Percentiles rank a stretch among this genome's conserved stretches.
Conservation (phyloP, 1,140 invertebrate species). For the Temnothorax longispinosus region DNA sequence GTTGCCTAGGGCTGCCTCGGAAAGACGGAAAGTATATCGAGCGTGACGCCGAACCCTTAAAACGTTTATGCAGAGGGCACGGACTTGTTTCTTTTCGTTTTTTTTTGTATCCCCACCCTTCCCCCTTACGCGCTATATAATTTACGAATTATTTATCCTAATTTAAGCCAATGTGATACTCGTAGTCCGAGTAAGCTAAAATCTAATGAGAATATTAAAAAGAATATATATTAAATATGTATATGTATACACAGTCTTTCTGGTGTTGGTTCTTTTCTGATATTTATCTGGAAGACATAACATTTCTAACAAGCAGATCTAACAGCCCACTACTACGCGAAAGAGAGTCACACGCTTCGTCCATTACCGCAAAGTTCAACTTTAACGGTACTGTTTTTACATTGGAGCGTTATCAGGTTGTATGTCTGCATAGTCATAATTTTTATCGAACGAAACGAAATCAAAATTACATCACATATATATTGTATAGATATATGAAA, state of each 20-base stretch:
- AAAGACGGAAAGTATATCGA: conserved; percentile 59
- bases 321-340: conserved; percentile 74
- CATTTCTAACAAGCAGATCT: conserved; percentile 80
- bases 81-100: conserved; percentile 37
- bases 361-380: conserved; percentile 67
- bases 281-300: conserved; percentile 77
- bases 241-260: conserved; percentile 78
- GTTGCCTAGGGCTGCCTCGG: neutral
- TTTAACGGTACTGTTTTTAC: conserved; percentile 59
- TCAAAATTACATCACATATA: conserved; percentile 60
- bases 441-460: conserved; percentile 45
- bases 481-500: conserved; percentile 26
- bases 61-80: conserved; percentile 63
- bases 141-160: conserved; percentile 74
- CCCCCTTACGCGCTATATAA: conserved; percentile 39
- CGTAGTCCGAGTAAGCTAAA: conserved; percentile 63
- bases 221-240: conserved; percentile 25
- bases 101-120: conserved; percentile 30
- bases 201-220: conserved; percentile 63
- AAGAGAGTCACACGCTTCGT: conserved; percentile 71
- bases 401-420: conserved; percentile 62
- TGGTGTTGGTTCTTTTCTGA: conserved; percentile 84
- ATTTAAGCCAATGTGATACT: conserved; percentile 72
- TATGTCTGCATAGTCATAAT: conserved; percentile 69
- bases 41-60: conserved; percentile 43